Evolutionary conservation across 2,113 vertebrate species (phyloP).

Genomic region (Astatotilapia flaviijosephi): DNA sequence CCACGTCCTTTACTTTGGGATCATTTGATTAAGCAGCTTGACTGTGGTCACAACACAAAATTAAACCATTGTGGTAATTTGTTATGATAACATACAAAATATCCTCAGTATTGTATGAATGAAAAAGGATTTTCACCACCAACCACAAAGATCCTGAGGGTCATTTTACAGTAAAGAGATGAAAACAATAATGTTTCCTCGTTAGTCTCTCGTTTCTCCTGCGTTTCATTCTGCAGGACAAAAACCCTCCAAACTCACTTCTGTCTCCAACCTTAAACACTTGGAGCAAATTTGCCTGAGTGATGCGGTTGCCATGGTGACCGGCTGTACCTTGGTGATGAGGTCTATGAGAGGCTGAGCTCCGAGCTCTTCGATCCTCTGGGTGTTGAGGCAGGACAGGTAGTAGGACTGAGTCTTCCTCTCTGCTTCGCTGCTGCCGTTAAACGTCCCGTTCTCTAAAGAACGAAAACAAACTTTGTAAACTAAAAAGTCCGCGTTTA

Average conservation of each 20-base stretch:
- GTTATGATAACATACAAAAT: not conserved
- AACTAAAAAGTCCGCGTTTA: not conserved
- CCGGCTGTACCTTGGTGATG: conserved; percentile 80
- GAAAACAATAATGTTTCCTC: not conserved
- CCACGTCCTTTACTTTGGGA: not conserved
- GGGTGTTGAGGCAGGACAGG: conserved; percentile 89
- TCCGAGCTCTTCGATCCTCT: conserved; percentile 87
- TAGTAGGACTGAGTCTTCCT: conserved; percentile 92
- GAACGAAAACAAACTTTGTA: not conserved
- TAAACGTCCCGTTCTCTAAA: conserved; percentile 87
- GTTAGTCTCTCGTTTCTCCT: not conserved
- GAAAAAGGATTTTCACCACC: not conserved
- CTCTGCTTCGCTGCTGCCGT: conserved; percentile 94
- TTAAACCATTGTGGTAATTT: not conserved
- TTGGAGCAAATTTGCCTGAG: not conserved
- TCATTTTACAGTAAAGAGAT: not conserved
- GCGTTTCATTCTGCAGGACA: not conserved
- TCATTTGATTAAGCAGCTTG: not conserved
- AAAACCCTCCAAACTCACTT: not conserved
- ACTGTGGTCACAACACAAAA: not conserved
- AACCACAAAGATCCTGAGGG: not conserved
- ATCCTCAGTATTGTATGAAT: not conserved
- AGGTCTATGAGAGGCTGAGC: conserved; percentile 89
- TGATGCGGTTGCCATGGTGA: not conserved
- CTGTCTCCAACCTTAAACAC: not conserved